Conservation (phyloP, 1,140 invertebrate species). For the Spodoptera frugiperda region DNA sequence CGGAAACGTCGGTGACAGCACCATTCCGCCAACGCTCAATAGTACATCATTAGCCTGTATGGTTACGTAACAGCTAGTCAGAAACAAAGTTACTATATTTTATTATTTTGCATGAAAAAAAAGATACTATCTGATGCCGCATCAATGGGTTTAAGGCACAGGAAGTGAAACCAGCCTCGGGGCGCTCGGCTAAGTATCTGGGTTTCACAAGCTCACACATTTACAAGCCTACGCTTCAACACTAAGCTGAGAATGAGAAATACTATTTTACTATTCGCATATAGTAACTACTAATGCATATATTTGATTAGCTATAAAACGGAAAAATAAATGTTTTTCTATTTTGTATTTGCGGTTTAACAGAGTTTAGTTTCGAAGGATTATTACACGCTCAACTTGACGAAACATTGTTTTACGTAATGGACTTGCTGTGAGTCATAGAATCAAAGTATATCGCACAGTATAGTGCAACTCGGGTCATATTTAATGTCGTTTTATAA, state of each 20-base stretch:
- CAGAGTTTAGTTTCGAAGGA: constrained; percentile 21
- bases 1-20: constrained; percentile 27
- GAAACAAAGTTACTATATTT: constrained; percentile 1
- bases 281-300: background rate
- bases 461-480: constrained; percentile 29
- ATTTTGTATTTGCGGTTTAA: background rate
- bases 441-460: constrained; percentile 8
- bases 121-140: constrained; percentile 41
- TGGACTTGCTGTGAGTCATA: constrained; percentile 25
- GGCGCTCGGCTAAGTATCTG: constrained; percentile 40
- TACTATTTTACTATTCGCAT: background rate
- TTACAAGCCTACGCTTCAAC: constrained; percentile 34
- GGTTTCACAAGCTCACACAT: constrained; percentile 49
- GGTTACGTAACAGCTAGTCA: background rate
- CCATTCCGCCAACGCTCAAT: background rate
- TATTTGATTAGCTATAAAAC: constrained; percentile 21
- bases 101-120: constrained; percentile 35
- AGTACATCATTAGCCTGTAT: background rate
- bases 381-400: constrained; percentile 42
- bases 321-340: background rate
- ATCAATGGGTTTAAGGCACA: constrained; percentile 50
- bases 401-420: constrained; percentile 37
- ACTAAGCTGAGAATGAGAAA: background rate
- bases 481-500: constrained; percentile 32
- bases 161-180: constrained; percentile 51